Conservation (phyloP, 1,140 invertebrate genomes). For the Spodoptera frugiperda region DNA sequence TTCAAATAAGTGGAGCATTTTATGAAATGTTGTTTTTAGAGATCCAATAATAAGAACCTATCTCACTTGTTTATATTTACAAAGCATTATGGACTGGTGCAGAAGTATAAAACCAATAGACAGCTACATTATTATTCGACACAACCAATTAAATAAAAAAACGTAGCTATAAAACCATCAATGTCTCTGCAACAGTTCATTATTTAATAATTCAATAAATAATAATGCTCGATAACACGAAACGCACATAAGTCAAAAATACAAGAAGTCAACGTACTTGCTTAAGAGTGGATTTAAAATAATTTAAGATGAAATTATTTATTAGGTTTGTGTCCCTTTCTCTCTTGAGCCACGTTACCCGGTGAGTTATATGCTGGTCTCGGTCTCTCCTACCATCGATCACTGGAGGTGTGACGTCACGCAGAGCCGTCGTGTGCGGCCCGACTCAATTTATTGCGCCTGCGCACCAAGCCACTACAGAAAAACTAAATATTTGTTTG, state of each 20-base stretch:
- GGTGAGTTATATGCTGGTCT: conserved; percentile 66
- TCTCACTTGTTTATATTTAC: no score
- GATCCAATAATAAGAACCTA: no score
- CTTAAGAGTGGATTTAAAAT: conserved; percentile 82
- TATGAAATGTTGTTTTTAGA: no score
- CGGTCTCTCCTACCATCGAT: conserved; percentile 79
- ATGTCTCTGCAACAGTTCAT: conserved; percentile 57
- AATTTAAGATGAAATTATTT: conserved; percentile 83
- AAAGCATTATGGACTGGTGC: no score
- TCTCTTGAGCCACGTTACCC: conserved; percentile 50
- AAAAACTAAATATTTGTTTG: conserved; percentile 74
- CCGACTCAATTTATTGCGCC: conserved; percentile 83
- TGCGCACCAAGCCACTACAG: conserved; percentile 76
- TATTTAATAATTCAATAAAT: conserved; percentile 61
- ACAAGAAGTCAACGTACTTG: conserved; percentile 84
- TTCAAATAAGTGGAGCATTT: no score
- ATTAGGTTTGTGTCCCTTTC: conserved; percentile 69
- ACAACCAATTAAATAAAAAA: conserved; percentile 19
- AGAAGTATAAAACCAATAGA: no score
- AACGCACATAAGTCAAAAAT: conserved; percentile 74
- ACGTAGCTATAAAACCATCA: conserved; percentile 48
- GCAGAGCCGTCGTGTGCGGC: conserved; percentile 85
- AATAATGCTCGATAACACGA: conserved; percentile 66
- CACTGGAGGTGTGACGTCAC: conserved; percentile 85
- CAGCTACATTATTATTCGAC: no score